Evolutionary conservation across 2,888 invertebrate species (phyloP), one percentile per base, ranked within the genome.

Genomic region (Chrysotoxum bicinctum): DNA sequence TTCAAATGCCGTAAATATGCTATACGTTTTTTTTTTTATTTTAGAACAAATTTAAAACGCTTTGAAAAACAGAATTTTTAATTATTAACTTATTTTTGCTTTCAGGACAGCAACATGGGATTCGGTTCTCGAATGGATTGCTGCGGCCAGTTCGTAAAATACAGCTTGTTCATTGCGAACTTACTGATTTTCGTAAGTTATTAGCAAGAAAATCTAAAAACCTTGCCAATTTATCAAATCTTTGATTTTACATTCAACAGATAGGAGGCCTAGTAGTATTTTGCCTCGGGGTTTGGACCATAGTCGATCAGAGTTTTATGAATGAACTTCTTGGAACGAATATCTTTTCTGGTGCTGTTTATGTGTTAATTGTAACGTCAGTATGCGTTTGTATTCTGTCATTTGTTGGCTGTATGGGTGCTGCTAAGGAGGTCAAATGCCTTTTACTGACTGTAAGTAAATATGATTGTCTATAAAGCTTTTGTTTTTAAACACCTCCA

Each of bases 381-480:
- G 94, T 95, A 37, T 93, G 97, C 83, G 95, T 97, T 82, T 95
- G 97, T 89, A 90, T 98, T 86, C 94, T 98, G 70, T 96, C 98
- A 10, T 95, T 98, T 91, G 94, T 98, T 86, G 98, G 98, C 76
- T 98, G 98, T 92, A 94, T 97, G 89, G 98, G 98, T 54, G 97
- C 98, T n/a, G 95, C 97, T 56, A 97, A 96, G 91, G 98, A 98
- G 93, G 96, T 98, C 90, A 96, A 97, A 92, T 98, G 98, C 92
- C 96, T 98, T 95, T 94, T 98, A 60, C 94, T 98, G 75, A 96
- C 96, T 93, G 98, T 98, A 93, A 93, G 95, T 93, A 50, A 37
- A 76, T 7, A 10, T 16, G 14, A 58, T 14, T 37, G 37, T n/a
- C 16, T 68, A 14, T 43, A 35, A 14, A 14, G 14, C 21, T 50